phyloP scores from a whole-genome alignment of 1,140 invertebrate genomes.

The Theocolax elegans region DNA sequence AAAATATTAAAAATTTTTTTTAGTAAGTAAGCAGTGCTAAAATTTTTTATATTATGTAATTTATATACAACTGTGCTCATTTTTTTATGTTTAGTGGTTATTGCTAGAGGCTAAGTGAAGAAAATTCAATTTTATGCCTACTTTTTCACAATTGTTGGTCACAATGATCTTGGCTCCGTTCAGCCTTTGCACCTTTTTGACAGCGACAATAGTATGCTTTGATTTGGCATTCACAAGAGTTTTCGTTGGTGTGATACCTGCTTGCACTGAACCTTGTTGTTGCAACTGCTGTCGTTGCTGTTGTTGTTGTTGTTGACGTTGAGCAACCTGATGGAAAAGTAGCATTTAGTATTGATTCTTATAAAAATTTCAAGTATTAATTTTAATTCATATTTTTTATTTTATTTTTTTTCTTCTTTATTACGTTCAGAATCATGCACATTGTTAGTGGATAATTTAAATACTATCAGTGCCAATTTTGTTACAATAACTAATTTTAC shows the following conservation, averaged over 20 bases:
- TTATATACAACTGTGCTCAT: no score
- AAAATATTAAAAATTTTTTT: no score
- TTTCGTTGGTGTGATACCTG: constrained; percentile 57
- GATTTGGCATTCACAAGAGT: constrained; percentile 61
- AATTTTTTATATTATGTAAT: no score
- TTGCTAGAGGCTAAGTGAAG: no score
- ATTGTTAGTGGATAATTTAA: constrained; percentile 49
- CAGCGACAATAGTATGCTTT: constrained; percentile 62
- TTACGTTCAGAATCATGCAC: constrained; percentile 45
- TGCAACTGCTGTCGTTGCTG: constrained; percentile 26
- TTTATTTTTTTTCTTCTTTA: constrained; percentile 11
- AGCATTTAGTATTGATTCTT: not conserved
- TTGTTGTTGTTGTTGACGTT: constrained; percentile 72
- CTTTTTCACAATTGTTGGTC: constrained; percentile 66
- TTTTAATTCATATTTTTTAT: no score
- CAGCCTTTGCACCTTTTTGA: constrained; percentile 65
- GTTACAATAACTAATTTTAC: constrained; percentile 22
- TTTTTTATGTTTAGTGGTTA: no score
- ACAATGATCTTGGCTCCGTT: constrained; percentile 65
- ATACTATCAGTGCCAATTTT: constrained; percentile 46
- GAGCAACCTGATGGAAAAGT: constrained; percentile 68
- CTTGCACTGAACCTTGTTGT: constrained; percentile 55
- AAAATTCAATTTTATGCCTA: constrained; percentile 37
- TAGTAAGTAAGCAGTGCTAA: no score
- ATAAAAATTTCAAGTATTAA: not conserved